Evolutionary conservation across 2,888 invertebrate species (phyloP), one percentile per base, ranked within the genome.

Genomic region (Micoletzkya japonica): DNA sequence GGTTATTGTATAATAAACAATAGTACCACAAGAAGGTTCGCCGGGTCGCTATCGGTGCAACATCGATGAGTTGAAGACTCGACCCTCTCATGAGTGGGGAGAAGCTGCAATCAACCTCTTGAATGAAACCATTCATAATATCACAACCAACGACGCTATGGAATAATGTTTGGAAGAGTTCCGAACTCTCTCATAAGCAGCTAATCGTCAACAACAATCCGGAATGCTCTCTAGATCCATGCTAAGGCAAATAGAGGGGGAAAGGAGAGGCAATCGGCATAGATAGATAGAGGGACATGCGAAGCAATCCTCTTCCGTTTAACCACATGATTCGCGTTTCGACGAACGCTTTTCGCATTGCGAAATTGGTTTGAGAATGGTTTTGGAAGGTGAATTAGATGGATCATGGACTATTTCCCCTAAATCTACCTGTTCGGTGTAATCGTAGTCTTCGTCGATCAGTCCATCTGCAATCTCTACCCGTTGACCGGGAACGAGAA

Each of bases 21-120:
- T 20, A 44, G n/a, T 20, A 66, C 64, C 26, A 66, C 37, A n/a
- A 66, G 64, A 2, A 66, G 54, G 10, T 66, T 37, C 20, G 54
- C 28, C 1, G 64, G 64, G 26, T 54, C 64, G 17, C 54, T 54
- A 54, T 66, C 64, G 4, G 64, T 66, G 36, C 64, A 66, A 37
- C 64, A 66, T 26, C 64, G 52, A 3, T 24, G 37, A 2, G 64
- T n/a, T 57, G 57, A 14, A 1, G 54, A 28, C 26, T 66, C 54
- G 54, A n/a, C 39, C 0, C 32, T 2, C 2, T n/a, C 37, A 17
- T 44, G 44, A 10, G 10, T 10, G 44, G 44, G 44, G 20, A 44
- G 44, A 44, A 44, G 10, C 44, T 44, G 20, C 10, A 44, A 44
- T 14, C 20, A 44, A 14, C 44, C 10, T 44, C 10, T 36, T 20